Evolutionary conservation across 2,113 vertebrate genomes (phyloP), one percentile per base, ranked within the genome.

Genomic region (Megaleporinus macrocephalus): DNA sequence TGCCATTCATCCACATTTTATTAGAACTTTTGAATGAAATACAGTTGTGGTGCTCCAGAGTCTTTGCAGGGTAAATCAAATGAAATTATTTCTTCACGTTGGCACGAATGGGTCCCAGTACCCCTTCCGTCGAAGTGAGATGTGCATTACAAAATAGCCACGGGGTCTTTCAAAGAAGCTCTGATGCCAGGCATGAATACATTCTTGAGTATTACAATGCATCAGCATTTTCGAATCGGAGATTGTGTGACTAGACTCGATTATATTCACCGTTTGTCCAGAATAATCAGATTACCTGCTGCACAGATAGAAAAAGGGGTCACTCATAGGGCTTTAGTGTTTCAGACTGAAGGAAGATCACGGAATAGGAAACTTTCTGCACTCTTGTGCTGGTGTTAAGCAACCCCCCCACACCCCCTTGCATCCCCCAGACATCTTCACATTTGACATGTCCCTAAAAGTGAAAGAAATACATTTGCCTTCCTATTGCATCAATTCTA

Each of bases 61-160:
- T 66, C 33, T 76, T 75, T 68, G 9, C n/a, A 10, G 73, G 36
- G 57, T 76, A 3, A 11, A 18, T 36, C 5, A 53, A 51, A n/a
- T 59, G 27, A 74, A 66, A 30, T 6, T 12, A 65, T 78, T 53
- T 73, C 68, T 59, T 70, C 49, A 44, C 30, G 11, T 22, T 59
- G 49, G 29, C 29, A 51, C 33, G 51, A 68, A 53, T 24, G 13
- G 47, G 33, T 41, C 18, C 36, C 65, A n/a, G 33, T 69, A 44
- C 33, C 11, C n/a, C 24, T 57, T 70, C 65, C 57, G 15, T 20
- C 10, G 10, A 79, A 15, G 14, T 78, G 51, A 30, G 18, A 59
- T 33, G 51, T 44, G 62, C 47, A 78, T 68, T 62, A 55, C 30
- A 78, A 78, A 53, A 18, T 62, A 66, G 65, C 29, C 36, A 44